Evolutionary conservation across 2,888 invertebrate genomes (phyloP).

Genomic region (Megastigmus dorsalis): DNA sequence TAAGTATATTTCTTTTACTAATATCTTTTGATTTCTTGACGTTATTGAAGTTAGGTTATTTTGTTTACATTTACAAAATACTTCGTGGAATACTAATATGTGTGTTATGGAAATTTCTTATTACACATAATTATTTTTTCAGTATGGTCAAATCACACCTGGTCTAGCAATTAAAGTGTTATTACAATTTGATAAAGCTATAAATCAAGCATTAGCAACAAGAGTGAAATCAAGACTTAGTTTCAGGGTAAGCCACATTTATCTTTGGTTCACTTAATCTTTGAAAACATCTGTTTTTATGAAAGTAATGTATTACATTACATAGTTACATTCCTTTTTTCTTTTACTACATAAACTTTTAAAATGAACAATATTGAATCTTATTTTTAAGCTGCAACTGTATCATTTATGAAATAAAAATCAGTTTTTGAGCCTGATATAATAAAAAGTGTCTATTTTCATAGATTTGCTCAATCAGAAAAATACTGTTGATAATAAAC

Average conservation of each 20-base stretch:
- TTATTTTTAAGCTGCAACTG: too few relatives aligned
- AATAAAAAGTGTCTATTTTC: constrained; percentile 6
- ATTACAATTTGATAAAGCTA: constrained; percentile 96
- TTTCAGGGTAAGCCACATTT: constrained; percentile 84
- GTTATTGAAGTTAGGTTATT: constrained; percentile 27
- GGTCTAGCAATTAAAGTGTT: constrained; percentile 94
- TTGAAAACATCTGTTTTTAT: neutral
- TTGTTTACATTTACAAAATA: constrained; percentile 38
- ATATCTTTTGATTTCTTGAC: constrained; percentile 16
- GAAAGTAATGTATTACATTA: neutral
- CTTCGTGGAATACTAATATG: neutral
- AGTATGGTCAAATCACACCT: constrained; percentile 97
- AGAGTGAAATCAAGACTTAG: constrained; percentile 94
- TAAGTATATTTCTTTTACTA: neutral
- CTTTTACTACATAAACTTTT: neutral
- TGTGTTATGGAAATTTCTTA: neutral
- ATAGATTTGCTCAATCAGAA: neutral
- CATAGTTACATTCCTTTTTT: neutral
- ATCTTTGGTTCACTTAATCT: neutral
- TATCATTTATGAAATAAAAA: neutral
- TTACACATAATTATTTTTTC: constrained; percentile 72
- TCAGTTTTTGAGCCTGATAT: too few relatives aligned
- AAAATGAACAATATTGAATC: neutral
- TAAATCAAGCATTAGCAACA: constrained; percentile 93
- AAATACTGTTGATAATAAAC: neutral